A percentile compares a stretch with the other conserved stretches of the same genome.
Evolutionary conservation across 1,140 invertebrate species (phyloP).

Genomic region (Drosophila serrata): DNA sequence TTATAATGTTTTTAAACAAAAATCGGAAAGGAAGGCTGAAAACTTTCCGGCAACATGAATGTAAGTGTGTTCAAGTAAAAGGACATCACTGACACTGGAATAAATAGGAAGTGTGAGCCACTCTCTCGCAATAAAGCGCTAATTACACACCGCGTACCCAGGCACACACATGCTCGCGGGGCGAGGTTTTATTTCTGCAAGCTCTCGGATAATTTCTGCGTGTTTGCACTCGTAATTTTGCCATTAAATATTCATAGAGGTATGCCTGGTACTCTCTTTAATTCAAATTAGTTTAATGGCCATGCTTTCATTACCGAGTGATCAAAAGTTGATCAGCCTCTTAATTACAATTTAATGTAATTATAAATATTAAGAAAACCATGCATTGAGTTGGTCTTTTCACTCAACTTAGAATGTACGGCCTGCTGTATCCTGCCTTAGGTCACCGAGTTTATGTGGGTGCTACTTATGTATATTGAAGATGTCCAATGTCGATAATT

Average conservation of each 20-base stretch:
- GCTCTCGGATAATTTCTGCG: slow-evolving; percentile 15
- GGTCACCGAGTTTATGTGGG: background rate
- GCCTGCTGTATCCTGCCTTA: too few relatives aligned
- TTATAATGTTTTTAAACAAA: background rate
- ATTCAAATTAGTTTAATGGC: slow-evolving; percentile 35
- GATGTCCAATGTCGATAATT: background rate
- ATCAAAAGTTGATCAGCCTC: slow-evolving; percentile 32
- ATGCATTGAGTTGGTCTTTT: background rate
- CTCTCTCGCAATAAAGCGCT: slow-evolving; percentile 20
- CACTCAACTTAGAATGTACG: background rate
- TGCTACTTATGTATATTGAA: too few relatives aligned
- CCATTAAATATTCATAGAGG: slow-evolving; percentile 27
- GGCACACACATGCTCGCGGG: slow-evolving; percentile 1
- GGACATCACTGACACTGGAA: slow-evolving; percentile 13
- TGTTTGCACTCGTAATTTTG: slow-evolving; percentile 28
- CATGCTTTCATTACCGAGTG: slow-evolving; percentile 33
- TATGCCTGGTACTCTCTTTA: slow-evolving; percentile 22
- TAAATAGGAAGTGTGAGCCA: slow-evolving; percentile 31
- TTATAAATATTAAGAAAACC: background rate
- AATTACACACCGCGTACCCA: slow-evolving; percentile 33
- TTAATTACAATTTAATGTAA: slow-evolving; percentile 2
- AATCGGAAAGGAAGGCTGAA: background rate
- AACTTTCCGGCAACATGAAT: background rate
- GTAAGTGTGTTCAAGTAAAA: slow-evolving; percentile 11
- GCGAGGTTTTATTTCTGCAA: slow-evolving; percentile 32